These are phyloP conservation scores for Luidia sarsii DNA, from an alignment of 53 echinoderm and acorn worm genomes.

Conservation along the genomic window DNA sequence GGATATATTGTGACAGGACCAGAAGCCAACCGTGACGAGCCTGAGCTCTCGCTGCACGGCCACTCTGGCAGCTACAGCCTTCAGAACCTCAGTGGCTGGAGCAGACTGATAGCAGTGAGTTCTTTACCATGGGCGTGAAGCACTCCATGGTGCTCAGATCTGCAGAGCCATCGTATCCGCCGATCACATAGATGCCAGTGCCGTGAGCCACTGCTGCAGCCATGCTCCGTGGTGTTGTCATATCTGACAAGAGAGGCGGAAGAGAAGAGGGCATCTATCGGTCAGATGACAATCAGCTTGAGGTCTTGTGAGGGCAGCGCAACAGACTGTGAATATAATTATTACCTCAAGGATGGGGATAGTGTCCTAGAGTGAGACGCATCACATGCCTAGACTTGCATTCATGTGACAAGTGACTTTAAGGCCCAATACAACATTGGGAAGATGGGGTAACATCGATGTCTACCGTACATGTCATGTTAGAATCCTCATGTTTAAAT, in stretches of 20 bases:
- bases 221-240: conserved; percentile 86
- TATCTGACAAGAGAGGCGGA: conserved; percentile 78
- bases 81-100: neutral
- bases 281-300: too few species aligned
- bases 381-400: too few species aligned
- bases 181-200: conserved; percentile 74
- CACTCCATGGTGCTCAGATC: conserved; percentile 81
- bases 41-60: neutral
- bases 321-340: too few species aligned
- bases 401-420: too few species aligned
- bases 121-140: conserved; percentile 59
- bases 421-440: too few species aligned
- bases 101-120: neutral
- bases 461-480: too few species aligned
- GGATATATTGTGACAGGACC: neutral
- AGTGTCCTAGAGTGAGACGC: too few species aligned
- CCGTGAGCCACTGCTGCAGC: conserved; percentile 79
- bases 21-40: neutral
- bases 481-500: too few species aligned
- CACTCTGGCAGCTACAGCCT: neutral
- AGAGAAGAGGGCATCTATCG: too few species aligned
- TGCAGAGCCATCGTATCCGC: conserved; percentile 86
- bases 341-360: too few species aligned
- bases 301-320: too few species aligned
- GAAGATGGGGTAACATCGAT: too few species aligned